Percentiles rank a stretch among this genome's conserved stretches.
Evolutionary conservation across 2,113 vertebrate genomes (phyloP).

Genomic region (Pseudonaja textilis): DNA sequence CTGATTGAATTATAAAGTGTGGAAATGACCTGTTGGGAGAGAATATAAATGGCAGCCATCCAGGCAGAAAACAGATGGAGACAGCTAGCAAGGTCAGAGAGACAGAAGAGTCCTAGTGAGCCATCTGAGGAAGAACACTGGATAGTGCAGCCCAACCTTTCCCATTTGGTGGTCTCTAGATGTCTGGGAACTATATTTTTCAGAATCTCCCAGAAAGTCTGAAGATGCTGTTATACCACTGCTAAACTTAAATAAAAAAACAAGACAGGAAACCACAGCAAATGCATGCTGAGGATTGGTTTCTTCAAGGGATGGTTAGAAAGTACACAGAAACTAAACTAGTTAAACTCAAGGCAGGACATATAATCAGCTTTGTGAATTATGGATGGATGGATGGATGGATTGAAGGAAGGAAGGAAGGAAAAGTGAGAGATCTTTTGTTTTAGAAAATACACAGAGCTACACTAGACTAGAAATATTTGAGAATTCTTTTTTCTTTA

Average conservation of each 20-base stretch:
- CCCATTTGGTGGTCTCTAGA: neutral
- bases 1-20: neutral
- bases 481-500: neutral
- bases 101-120: neutral
- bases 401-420: too few relatives aligned
- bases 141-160: neutral
- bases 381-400: too few relatives aligned
- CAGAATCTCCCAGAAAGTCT: neutral
- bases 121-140: neutral
- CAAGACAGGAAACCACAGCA: neutral
- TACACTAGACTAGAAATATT: neutral
- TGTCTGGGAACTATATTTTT: neutral
- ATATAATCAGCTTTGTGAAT: neutral
- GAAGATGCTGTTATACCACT: neutral
- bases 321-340: neutral
- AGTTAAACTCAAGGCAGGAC: neutral
- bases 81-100: neutral
- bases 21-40: neutral
- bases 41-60: neutral
- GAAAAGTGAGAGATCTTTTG: neutral
- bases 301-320: neutral
- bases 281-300: neutral
- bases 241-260: neutral
- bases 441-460: neutral
- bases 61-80: neutral